Evolutionary conservation across 2,888 invertebrate species (phyloP).

Genomic region (Laspeyria flexula): DNA sequence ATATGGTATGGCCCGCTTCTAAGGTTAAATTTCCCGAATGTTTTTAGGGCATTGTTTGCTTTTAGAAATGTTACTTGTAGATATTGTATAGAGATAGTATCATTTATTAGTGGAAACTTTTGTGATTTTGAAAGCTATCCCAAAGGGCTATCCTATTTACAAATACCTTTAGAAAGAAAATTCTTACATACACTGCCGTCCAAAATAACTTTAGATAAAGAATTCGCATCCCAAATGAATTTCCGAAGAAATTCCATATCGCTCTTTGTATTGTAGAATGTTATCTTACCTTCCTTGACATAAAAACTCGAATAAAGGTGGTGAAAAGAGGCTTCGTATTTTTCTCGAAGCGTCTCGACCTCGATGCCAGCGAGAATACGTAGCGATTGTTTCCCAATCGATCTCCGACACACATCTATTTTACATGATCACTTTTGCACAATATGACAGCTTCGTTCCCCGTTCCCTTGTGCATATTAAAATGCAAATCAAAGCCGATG

Average conservation of each 20-base stretch:
- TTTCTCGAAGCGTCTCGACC: constrained; percentile 28
- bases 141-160: constrained; percentile 8
- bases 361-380: constrained; percentile 15
- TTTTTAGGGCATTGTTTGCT: no score
- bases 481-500: constrained; percentile 77
- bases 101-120: no score
- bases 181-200: constrained; percentile 21
- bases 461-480: constrained; percentile 79
- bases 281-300: constrained; percentile 45
- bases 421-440: constrained; percentile 55
- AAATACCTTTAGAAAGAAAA: constrained; percentile 19
- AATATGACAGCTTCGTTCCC: constrained; percentile 72
- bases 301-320: constrained; percentile 50
- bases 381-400: constrained; percentile 47
- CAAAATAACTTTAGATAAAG: constrained; percentile 38
- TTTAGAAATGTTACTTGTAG: no score
- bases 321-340: constrained; percentile 32
- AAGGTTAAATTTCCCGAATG: no score
- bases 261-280: constrained; percentile 51
- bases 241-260: constrained; percentile 48
- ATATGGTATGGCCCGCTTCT: no score
- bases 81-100: no score
- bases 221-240: constrained; percentile 49
- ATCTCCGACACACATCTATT: constrained; percentile 40
- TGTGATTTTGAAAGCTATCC: neutral